Conservation (phyloP, 2,888 invertebrate species). For the Aspidiotus rigidus region DNA sequence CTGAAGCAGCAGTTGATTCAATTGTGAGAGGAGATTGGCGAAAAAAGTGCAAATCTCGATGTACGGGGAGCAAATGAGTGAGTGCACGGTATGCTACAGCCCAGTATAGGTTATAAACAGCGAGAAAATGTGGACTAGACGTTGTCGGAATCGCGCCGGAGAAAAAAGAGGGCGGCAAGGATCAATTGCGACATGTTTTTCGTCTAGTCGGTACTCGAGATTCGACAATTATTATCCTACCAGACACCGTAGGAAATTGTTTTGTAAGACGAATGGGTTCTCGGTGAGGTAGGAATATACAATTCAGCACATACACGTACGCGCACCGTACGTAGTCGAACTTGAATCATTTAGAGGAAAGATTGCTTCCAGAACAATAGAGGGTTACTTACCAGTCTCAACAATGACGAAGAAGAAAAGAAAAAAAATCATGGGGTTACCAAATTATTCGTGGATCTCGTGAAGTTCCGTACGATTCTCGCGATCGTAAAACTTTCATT, state of each 20-base stretch:
- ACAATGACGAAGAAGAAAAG: background rate
- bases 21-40: background rate
- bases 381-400: background rate
- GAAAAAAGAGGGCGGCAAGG: constrained; percentile 3
- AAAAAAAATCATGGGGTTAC: constrained; percentile 1
- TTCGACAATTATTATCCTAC: constrained; percentile 18
- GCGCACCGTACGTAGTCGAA: constrained; percentile 6
- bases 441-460: background rate
- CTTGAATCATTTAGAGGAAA: constrained; percentile 5
- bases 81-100: too few relatives aligned
- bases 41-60: background rate
- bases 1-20: background rate
- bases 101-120: background rate
- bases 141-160: background rate
- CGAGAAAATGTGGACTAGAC: background rate
- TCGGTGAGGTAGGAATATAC: constrained; percentile 7
- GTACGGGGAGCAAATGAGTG: too few relatives aligned
- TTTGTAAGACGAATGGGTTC: constrained; percentile 15
- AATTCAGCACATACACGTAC: constrained; percentile 4
- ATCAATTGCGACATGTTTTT: constrained; percentile 18
- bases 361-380: constrained; percentile 14
- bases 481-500: background rate
- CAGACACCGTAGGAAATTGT: constrained; percentile 32
- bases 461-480: too few relatives aligned
- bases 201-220: constrained; percentile 18